Base-by-base conservation (phyloP, 2,888 invertebrate genomes). In the Drosophila testacea region DNA sequence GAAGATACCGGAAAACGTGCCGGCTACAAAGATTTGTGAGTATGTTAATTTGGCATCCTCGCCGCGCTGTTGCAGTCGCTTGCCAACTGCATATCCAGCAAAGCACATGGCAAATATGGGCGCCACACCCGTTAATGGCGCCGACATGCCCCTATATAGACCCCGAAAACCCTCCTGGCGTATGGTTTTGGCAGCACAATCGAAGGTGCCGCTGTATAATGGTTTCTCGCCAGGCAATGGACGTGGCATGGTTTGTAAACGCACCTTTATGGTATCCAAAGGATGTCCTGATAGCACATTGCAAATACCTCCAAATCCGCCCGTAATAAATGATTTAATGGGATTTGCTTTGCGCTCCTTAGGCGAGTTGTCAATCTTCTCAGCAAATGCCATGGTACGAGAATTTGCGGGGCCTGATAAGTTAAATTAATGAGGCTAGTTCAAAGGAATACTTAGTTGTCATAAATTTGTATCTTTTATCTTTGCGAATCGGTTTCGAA, bases 101-200 rank as follows among this genome's bases (percentile, higher is more conserved):
- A 93, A 99, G 98, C 93, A 99, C 75, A 99, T 96, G 0, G 99
- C 99, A 93, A 99, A 99, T 91, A 99, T 98, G 9, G 99, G 99
- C 2, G 99, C 97, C 0, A 99, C 98, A n/a, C 99, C 99, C 7
- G 96, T 95, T 46, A 99, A 93, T 0, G 99, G 99, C 1, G 99
- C 99, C 4, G 96, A 97, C 95, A 95, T 95, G 86, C 97, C 97
- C 93, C 97, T 97, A 91, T 97, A 97, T 9, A 98, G 93, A 0
- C 98, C 98, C 60, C 93, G 93, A 76, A 96, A 93, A 4, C 98
- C 98, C 94, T 99, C 99, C 91, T 95, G 95, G 34, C 94, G 93
- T 13, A 99, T 93, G 2, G 98, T 99, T 93, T 98, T 97, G 88
- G 94, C 95, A 41, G 97, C 96, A 93, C 99, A 99, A 90, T 99